phyloP scores from a whole-genome alignment of 2,113 vertebrate species.

The Dendrocopos noguchii region DNA sequence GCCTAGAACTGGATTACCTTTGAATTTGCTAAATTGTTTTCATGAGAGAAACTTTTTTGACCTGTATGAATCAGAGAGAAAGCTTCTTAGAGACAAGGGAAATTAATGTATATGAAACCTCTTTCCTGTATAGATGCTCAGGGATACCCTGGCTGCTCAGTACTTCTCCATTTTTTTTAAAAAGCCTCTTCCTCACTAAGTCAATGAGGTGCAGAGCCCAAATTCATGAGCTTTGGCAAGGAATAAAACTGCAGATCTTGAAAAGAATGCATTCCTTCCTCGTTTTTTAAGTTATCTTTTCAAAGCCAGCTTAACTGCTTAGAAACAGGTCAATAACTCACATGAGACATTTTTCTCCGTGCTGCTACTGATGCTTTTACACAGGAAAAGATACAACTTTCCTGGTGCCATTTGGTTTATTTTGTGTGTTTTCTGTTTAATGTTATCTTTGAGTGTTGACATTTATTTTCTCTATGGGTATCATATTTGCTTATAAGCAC shows the following conservation, averaged over 20 bases:
- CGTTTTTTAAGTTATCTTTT: not conserved
- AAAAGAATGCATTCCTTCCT: not conserved
- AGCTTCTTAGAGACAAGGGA: not conserved
- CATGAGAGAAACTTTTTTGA: conserved; percentile 24
- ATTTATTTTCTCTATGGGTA: not conserved
- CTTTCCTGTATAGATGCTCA: not conserved
- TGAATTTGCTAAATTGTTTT: conserved; percentile 56
- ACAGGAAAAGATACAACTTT: not conserved
- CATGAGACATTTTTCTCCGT: not conserved
- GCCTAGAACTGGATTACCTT: conserved; percentile 62
- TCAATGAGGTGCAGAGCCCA: not conserved
- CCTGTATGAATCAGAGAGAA: conserved; percentile 20
- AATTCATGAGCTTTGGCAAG: not conserved
- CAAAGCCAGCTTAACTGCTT: not conserved
- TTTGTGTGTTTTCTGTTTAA: not conserved
- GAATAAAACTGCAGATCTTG: not conserved
- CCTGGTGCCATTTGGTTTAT: not conserved
- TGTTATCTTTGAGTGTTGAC: not conserved
- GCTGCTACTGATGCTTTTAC: not conserved
- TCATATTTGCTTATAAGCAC: not conserved
- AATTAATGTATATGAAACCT: conserved; percentile 16
- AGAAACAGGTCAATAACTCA: not conserved
- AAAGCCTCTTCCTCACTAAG: not conserved
- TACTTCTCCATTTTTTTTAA: not conserved
- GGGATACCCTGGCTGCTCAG: not conserved